These are phyloP conservation scores for Prionailurus viverrinus DNA, from an alignment of 2,113 vertebrate genomes.

Conservation along the genomic window DNA sequence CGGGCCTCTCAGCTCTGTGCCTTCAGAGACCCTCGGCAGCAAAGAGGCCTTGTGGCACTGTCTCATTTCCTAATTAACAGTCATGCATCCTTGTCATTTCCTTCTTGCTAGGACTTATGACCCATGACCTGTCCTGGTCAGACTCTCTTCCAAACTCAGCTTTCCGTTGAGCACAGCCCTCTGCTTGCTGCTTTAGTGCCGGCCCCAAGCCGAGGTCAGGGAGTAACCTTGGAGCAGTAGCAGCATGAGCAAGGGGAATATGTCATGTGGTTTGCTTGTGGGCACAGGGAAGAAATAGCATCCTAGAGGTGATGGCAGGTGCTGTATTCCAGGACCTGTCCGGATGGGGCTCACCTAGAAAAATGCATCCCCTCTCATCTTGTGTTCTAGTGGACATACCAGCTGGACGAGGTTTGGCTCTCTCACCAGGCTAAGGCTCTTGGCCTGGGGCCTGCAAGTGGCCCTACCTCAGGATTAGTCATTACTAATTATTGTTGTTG, in stretches of 20 bases:
- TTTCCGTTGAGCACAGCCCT: background rate
- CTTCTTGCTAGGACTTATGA: background rate
- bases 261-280: fast-evolving
- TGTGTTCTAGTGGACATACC: background rate
- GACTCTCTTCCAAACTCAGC: constrained; percentile 27
- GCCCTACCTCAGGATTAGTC: constrained; percentile 22
- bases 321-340: background rate
- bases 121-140: background rate
- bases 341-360: background rate
- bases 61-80: constrained; percentile 55
- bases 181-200: background rate
- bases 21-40: background rate
- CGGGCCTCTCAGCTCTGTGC: background rate
- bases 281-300: background rate
- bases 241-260: background rate
- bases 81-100: constrained; percentile 33
- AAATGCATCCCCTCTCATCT: background rate
- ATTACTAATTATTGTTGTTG: background rate
- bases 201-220: background rate
- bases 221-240: background rate
- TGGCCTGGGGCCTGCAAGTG: background rate
- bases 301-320: background rate
- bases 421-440: background rate
- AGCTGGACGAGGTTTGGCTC: background rate
- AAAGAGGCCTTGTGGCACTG: background rate